Percentiles rank a stretch among this genome's conserved stretches.
These are phyloP conservation scores for Neodiprion lecontei DNA, from an alignment of 1,140 invertebrate genomes.

Conservation along the genomic window DNA sequence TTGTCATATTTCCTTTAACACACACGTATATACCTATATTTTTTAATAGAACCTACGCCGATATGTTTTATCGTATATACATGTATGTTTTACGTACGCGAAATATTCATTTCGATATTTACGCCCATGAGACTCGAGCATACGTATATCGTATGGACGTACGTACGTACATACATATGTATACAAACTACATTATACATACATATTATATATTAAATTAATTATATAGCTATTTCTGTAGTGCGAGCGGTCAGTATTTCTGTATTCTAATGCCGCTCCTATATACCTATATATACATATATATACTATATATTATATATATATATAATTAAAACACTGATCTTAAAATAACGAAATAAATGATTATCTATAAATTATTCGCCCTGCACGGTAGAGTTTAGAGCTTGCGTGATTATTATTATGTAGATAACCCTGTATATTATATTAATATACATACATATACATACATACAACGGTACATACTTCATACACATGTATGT, in stretches of 20 bases:
- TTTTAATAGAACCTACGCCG: no score
- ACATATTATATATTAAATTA: conserved; percentile 10
- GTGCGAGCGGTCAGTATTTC: conserved; percentile 6
- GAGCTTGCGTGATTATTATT: not conserved
- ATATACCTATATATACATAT: conserved; percentile 7
- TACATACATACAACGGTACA: not conserved
- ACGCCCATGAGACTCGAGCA: no score
- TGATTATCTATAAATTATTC: conserved; percentile 43
- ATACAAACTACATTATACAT: conserved; percentile 22
- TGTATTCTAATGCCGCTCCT: not conserved
- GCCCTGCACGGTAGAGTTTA: conserved; percentile 12
- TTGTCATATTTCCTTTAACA: no score
- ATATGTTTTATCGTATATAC: no score
- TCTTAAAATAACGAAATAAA: conserved; percentile 47
- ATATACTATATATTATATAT: conserved; percentile 25
- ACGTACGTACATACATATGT: not conserved
- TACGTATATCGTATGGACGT: no score
- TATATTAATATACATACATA: not conserved
- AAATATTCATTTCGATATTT: no score
- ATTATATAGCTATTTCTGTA: not conserved
- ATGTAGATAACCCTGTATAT: not conserved
- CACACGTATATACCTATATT: no score
- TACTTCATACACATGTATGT: not conserved
- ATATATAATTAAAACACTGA: conserved; percentile 39
- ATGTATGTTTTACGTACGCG: no score